phyloP scores from a whole-genome alignment of 2,888 invertebrate genomes.

The Tortrix viridana region DNA sequence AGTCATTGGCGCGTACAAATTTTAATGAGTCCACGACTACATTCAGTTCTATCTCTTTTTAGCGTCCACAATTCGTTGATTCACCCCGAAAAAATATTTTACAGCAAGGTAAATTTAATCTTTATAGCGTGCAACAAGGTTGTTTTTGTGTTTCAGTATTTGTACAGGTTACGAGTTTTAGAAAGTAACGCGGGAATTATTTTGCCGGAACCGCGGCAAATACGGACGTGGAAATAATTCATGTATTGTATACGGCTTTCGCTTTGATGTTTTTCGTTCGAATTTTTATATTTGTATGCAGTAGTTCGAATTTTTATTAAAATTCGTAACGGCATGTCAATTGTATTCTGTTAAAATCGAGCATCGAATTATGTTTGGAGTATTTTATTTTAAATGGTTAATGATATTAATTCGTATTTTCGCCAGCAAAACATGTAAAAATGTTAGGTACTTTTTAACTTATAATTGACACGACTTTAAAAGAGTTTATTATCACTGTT shows the following conservation, averaged over 20 bases:
- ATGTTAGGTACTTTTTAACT: too few relatives aligned
- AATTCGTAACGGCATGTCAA: conserved; percentile 1
- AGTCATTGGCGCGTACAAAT: conserved; percentile 67
- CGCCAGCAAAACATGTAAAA: too few relatives aligned
- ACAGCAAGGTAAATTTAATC: neutral
- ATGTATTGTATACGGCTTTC: conserved; percentile 34
- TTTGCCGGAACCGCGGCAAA: conserved; percentile 23
- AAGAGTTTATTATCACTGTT: too few relatives aligned
- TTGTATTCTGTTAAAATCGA: conserved; percentile 8
- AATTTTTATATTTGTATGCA: conserved; percentile 29
- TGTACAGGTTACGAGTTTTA: neutral
- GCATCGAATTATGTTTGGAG: neutral
- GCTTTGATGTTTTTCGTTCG: conserved; percentile 34
- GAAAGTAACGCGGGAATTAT: conserved; percentile 5
- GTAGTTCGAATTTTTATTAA: conserved; percentile 24
- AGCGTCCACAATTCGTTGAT: conserved; percentile 40
- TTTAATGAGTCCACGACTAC: conserved; percentile 70
- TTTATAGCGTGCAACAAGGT: neutral
- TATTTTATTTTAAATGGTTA: neutral
- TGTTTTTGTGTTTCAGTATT: neutral
- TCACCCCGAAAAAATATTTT: conserved; percentile 4
- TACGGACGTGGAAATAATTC: conserved; percentile 32
- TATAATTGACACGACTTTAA: too few relatives aligned
- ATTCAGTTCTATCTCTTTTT: conserved; percentile 48
- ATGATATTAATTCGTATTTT: too few relatives aligned